These are phyloP conservation scores for Nomada flava DNA, from an alignment of 2,888 invertebrate genomes.

Conservation along the genomic window DNA sequence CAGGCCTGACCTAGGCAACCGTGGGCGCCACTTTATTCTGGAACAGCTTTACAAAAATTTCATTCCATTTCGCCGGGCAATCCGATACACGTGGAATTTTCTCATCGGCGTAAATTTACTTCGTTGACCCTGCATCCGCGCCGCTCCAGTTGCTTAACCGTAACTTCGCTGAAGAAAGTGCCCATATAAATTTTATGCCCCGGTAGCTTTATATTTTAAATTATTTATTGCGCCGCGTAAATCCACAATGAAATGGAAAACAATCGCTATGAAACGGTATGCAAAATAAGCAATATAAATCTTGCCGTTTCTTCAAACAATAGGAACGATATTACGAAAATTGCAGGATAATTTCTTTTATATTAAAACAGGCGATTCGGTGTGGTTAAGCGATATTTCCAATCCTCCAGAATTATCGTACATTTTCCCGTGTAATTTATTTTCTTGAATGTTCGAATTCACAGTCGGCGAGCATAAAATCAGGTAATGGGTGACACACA, in stretches of 20 bases:
- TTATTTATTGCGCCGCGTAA: slow-evolving; percentile 44
- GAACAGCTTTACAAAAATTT: slow-evolving; percentile 62
- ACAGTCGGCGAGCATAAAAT: slow-evolving; percentile 19
- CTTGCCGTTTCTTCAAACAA: neutral
- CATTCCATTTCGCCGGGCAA: slow-evolving; percentile 58
- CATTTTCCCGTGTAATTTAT: no score
- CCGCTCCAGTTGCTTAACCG: slow-evolving; percentile 50
- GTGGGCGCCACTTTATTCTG: slow-evolving; percentile 53
- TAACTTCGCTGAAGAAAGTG: slow-evolving; percentile 58
- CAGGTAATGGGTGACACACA: neutral
- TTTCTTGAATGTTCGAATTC: neutral
- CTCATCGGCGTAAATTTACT: slow-evolving; percentile 73
- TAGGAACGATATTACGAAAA: neutral
- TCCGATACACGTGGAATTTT: slow-evolving; percentile 68
- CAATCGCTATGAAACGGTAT: neutral
- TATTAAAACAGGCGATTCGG: neutral
- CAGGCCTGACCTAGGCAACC: slow-evolving; percentile 35
- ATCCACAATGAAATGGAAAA: slow-evolving; percentile 36
- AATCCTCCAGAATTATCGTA: no score
- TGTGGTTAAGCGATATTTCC: no score
- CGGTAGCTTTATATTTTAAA: slow-evolving; percentile 50
- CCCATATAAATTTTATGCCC: slow-evolving; percentile 52
- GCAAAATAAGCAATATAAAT: neutral
- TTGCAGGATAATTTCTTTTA: neutral
- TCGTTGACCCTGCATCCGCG: slow-evolving; percentile 51